A percentile compares a stretch with the other conserved stretches of the same genome.
phyloP scores from a whole-genome alignment of 1,140 invertebrate species.

The Heliothis subflexa region DNA sequence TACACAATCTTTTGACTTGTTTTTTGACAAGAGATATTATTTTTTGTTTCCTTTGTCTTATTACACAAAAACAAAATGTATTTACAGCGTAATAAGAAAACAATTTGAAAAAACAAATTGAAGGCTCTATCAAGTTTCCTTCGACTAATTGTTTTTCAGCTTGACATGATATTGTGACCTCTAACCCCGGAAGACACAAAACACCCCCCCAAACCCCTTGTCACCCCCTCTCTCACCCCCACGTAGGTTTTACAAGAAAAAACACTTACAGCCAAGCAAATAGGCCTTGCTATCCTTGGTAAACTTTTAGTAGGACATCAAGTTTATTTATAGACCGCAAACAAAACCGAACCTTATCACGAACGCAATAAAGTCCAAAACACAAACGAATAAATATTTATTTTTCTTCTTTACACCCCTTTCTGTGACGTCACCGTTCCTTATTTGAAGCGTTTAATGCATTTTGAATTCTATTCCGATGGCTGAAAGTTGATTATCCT shows the following conservation, averaged over 20 bases:
- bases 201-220: not conserved
- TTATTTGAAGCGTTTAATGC: conserved; percentile 7
- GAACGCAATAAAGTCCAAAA: conserved; percentile 1
- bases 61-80: too few species aligned
- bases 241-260: conserved; percentile 27
- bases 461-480: conserved; percentile 40
- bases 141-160: not conserved
- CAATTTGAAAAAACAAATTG: too few species aligned
- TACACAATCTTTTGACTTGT: too few species aligned
- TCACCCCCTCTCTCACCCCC: not conserved
- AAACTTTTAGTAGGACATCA: conserved; percentile 26
- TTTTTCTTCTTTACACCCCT: conserved; percentile 38
- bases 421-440: conserved; percentile 50
- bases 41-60: too few species aligned
- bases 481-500: not conserved
- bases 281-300: conserved; percentile 12
- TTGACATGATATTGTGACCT: not conserved
- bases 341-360: conserved; percentile 22
- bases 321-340: conserved; percentile 38
- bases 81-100: too few species aligned
- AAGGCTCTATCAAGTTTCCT: too few species aligned
- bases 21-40: too few species aligned
- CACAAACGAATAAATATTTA: conserved; percentile 31
- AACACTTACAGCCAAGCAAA: conserved; percentile 26
- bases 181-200: conserved; percentile 15